phyloP scores from a whole-genome alignment of 2,797 vertebrate genomes.

The Momotus momota region DNA sequence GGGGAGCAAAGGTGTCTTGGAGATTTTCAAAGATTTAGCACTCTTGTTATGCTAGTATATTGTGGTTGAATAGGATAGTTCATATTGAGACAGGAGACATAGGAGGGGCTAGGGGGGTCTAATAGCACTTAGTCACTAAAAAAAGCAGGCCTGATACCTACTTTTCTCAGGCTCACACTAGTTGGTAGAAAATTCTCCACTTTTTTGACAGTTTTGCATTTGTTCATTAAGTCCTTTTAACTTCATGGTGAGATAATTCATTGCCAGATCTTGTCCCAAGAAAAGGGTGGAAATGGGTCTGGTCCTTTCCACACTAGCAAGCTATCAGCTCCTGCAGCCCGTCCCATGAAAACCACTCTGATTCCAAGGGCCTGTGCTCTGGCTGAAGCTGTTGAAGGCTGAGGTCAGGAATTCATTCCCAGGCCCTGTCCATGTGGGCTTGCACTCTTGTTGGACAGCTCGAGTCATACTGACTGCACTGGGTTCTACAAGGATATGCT shows the following conservation, averaged over 20 bases:
- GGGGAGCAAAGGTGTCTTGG: neutral
- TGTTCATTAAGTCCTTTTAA: neutral
- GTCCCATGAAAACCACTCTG: neutral
- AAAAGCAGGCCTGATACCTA: neutral
- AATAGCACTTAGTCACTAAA: neutral
- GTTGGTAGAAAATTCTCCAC: fast-evolving
- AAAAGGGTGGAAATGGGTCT: neutral
- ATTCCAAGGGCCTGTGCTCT: neutral
- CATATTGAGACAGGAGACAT: neutral
- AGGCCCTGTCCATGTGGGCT: neutral
- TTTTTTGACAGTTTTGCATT: neutral
- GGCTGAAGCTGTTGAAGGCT: neutral
- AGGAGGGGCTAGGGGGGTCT: neutral
- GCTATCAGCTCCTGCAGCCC: neutral
- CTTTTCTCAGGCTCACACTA: neutral
- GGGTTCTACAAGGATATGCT: neutral
- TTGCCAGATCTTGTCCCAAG: neutral
- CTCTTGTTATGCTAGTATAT: neutral
- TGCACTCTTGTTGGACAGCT: neutral
- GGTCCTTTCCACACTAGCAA: neutral
- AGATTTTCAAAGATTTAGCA: neutral
- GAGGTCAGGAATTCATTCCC: neutral
- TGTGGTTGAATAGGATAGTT: neutral
- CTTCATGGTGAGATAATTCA: neutral
- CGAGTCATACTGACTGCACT: neutral